phyloP scores from a whole-genome alignment of 2,888 invertebrate species.

The Pandemis corylana region DNA sequence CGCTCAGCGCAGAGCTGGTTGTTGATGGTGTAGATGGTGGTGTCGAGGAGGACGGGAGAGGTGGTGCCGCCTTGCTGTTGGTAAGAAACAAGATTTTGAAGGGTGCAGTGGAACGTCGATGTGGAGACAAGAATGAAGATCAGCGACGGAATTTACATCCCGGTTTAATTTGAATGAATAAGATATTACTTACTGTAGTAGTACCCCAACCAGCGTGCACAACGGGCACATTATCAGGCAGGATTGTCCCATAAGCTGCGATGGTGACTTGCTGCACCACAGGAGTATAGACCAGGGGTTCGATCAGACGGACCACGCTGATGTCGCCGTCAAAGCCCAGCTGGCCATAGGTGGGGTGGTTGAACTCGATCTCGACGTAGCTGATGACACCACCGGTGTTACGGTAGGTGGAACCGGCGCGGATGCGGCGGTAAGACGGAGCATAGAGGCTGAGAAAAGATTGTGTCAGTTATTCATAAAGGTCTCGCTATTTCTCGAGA shows the following conservation, averaged over 20 bases:
- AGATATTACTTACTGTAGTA: constrained; percentile 51
- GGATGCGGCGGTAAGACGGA: constrained; percentile 55
- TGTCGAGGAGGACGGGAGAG: constrained; percentile 54
- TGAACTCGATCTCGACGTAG: constrained; percentile 46
- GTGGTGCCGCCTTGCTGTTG: constrained; percentile 51
- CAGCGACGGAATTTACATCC: no score
- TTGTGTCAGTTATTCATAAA: not conserved
- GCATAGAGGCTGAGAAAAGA: constrained; percentile 49
- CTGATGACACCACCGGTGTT: constrained; percentile 60
- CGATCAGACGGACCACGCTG: constrained; percentile 50
- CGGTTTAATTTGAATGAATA: no score
- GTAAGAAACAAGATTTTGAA: not conserved
- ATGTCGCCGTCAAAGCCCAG: constrained; percentile 59
- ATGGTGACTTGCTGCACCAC: constrained; percentile 53
- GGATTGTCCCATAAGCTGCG: constrained; percentile 25
- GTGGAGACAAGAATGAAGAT: no score
- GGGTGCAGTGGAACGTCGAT: no score
- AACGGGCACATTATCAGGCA: constrained; percentile 56
- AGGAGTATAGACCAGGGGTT: constrained; percentile 48
- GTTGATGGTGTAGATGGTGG: constrained; percentile 62
- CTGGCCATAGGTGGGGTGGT: constrained; percentile 59
- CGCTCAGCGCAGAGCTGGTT: constrained; percentile 54
- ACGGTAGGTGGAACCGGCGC: constrained; percentile 63
- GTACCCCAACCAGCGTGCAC: constrained; percentile 64
- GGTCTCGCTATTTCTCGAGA: no score